A percentile compares a stretch with the other conserved stretches of the same genome.
Evolutionary conservation across 2,797 vertebrate species (phyloP).

Genomic region (Columba guinea): DNA sequence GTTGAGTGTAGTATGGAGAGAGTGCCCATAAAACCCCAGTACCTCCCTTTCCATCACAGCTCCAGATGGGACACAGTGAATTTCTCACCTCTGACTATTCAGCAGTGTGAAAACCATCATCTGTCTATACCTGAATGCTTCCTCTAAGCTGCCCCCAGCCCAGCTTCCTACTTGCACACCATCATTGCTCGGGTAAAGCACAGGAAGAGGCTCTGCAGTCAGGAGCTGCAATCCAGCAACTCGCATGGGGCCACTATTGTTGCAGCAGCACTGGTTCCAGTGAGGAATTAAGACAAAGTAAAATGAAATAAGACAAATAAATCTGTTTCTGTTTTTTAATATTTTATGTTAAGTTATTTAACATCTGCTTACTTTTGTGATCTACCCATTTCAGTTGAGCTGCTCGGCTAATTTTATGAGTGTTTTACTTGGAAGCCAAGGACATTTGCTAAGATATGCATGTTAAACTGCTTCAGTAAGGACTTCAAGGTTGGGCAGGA

Average conservation of each 20-base stretch:
- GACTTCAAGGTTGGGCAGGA: not conserved
- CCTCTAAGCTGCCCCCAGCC: not conserved
- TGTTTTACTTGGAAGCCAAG: not conserved
- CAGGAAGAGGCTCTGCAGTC: not conserved
- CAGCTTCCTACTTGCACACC: not conserved
- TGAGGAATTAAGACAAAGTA: not conserved
- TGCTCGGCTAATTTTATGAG: not conserved
- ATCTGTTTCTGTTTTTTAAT: conserved; percentile 25
- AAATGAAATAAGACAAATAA: not conserved
- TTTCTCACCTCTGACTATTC: not conserved
- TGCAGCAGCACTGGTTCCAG: not conserved
- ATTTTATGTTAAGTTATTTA: conserved; percentile 57
- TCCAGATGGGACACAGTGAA: not conserved
- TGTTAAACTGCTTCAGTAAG: not conserved
- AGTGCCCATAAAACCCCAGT: not conserved
- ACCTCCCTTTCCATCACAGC: not conserved
- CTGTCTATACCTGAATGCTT: not conserved
- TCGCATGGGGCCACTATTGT: conserved; percentile 27
- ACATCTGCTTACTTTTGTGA: conserved; percentile 41
- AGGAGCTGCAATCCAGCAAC: conserved; percentile 20
- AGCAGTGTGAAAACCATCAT: not conserved
- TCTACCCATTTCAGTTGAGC: conserved; percentile 2
- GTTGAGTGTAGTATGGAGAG: not conserved
- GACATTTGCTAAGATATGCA: not conserved
- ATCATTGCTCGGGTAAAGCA: not conserved